Base-by-base conservation (phyloP, 1,140 invertebrate genomes). In the Augochlora pura region DNA sequence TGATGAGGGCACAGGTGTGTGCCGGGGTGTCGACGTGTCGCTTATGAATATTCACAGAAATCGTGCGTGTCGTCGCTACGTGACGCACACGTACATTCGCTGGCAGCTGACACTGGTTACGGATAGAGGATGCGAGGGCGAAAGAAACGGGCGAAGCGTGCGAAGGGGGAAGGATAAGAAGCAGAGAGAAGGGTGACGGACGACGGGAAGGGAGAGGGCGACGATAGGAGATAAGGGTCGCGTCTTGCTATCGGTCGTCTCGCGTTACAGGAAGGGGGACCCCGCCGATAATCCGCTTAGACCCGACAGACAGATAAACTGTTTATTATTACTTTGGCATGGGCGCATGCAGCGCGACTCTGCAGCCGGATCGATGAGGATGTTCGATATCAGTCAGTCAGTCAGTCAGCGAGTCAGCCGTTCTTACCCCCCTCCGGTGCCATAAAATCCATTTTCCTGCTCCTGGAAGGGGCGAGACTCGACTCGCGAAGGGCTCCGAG, bases 31-130 rank as follows among this genome's bases (percentile, higher is more conserved):
- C 63, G 79, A 79, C 75, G 71, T 81, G 70, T 84, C 60, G 76
- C 84, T 84, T 86, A 88, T 88, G 86, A 88, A 88, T 88, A 88
- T 88, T 88, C 86, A n/a, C n/a, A 88, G 76, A 80, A 82, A 84
- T 80, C 39, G 84, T 82, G 84, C 84, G 80, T 88, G 82, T 82
- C 66, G 84, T 84, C 69, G 80, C 63, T 86, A 83, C 84, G 80
- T 82, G 84, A 86, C 80, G 85, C 80, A 79, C 82, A 12, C 42
- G 80, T 74, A 82, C 74, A 80, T 83, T 74, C 83, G 59, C 32
- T 18, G 38, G 72, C 83, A 75, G 62, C 69, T 70, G 84, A 76
- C 82, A 74, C 54, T 42, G 63, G 74, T 71, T 57, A 71, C 69
- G 71, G 62, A 27, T 46, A 16, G 62, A 49, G 27, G 49, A 52